Conservation (phyloP, 1,140 invertebrate species). For the Arion vulgaris region DNA sequence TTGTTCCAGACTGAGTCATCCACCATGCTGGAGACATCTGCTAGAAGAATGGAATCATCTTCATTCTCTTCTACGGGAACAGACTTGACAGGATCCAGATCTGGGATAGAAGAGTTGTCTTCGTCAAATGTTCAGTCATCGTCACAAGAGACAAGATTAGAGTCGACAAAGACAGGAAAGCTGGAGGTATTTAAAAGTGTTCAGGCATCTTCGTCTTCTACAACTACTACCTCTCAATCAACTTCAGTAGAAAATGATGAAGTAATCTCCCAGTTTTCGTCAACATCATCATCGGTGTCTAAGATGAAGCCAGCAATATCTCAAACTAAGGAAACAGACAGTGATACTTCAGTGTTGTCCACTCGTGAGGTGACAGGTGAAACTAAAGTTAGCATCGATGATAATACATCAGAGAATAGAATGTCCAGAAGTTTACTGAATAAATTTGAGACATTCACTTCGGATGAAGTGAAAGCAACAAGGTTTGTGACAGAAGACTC, state of each 20-base stretch:
- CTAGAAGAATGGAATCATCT: neutral
- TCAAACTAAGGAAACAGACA: neutral
- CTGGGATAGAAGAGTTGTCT: neutral
- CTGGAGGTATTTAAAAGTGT: neutral
- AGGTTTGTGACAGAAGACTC: neutral
- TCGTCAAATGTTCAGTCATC: neutral
- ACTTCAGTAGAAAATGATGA: neutral
- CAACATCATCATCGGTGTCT: neutral
- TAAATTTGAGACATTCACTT: neutral
- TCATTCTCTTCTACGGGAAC: neutral
- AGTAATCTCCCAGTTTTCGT: neutral
- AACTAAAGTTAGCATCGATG: neutral
- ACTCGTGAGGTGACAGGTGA: neutral
- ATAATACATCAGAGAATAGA: neutral
- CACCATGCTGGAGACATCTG: neutral
- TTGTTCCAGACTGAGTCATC: neutral
- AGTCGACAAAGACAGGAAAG: neutral
- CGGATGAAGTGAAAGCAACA: neutral
- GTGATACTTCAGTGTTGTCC: neutral
- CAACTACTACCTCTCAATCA: neutral
- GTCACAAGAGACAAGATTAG: conserved; percentile 5
- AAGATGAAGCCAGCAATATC: neutral
- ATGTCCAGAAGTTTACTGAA: neutral
- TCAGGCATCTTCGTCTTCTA: neutral
- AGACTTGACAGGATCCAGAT: neutral